A percentile compares a stretch with the other conserved stretches of the same genome.
phyloP scores from a whole-genome alignment of 2,113 vertebrate species.

The Melanerpes aurifrons region DNA sequence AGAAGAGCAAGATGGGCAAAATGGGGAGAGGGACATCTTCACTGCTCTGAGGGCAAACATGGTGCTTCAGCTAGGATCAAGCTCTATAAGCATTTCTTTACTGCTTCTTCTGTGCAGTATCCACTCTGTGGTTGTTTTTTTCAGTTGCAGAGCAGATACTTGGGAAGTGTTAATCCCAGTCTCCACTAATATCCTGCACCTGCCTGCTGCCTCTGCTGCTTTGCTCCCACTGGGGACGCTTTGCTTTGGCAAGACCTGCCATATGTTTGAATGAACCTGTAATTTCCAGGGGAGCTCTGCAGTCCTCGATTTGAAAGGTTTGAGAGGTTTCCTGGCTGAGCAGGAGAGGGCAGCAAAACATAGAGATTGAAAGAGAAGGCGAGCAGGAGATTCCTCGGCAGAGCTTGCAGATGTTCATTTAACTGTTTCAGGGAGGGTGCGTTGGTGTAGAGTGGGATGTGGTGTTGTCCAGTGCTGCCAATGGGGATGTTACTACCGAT shows the following conservation, averaged over 20 bases:
- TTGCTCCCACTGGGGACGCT: not conserved
- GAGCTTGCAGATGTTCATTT: not conserved
- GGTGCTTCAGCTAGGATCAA: not conserved
- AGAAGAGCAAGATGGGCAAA: not conserved
- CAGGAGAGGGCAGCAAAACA: conserved; percentile 72
- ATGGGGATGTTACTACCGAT: not conserved
- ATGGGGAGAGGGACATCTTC: not conserved
- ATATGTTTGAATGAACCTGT: accelerated
- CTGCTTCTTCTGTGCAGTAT: not conserved
- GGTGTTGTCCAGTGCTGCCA: not conserved
- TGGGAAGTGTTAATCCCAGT: not conserved
- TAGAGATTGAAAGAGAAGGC: not conserved
- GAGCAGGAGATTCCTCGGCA: not conserved
- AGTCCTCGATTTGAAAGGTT: not conserved
- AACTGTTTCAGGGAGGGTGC: not conserved
- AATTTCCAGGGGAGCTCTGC: not conserved
- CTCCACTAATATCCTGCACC: not conserved
- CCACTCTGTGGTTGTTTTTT: not conserved
- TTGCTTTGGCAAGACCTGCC: not conserved
- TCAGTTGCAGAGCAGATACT: not conserved
- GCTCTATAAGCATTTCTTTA: not conserved
- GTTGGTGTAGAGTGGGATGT: not conserved
- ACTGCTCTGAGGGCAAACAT: not conserved
- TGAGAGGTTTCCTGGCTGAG: conserved; percentile 33
- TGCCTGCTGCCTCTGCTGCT: not conserved